A percentile compares a stretch with the other conserved stretches of the same genome.
phyloP scores from a whole-genome alignment of 2,797 vertebrate genomes.

The Cyprinella venusta region DNA sequence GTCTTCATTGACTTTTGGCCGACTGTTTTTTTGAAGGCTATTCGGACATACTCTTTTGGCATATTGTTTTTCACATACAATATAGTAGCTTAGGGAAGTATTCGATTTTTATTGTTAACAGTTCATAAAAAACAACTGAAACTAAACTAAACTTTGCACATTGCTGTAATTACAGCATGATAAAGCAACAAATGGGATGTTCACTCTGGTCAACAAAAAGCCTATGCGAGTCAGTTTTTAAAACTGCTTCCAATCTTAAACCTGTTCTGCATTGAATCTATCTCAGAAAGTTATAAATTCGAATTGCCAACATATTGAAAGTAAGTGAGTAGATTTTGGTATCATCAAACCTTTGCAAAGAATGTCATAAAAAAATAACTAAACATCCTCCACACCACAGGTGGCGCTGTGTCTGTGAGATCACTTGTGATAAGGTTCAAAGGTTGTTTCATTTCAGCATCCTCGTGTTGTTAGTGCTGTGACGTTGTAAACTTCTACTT shows the following conservation, averaged over 20 bases:
- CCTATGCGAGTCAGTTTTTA: background rate
- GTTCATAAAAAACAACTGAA: no score
- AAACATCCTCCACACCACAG: conserved; percentile 4
- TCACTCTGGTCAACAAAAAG: no score
- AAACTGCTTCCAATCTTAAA: background rate
- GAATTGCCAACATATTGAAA: background rate
- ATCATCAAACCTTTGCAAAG: background rate
- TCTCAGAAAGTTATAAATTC: background rate
- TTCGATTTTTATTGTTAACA: no score
- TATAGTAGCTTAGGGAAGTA: background rate
- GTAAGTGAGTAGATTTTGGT: background rate
- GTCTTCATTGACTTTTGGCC: no score
- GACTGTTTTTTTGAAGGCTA: no score
- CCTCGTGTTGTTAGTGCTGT: conserved; percentile 15
- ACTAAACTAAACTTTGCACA: background rate
- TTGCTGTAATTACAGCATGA: background rate
- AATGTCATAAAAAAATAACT: background rate
- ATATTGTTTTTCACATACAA: no score
- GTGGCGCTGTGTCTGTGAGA: background rate
- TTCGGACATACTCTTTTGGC: no score
- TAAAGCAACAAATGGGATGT: background rate
- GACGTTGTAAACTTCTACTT: background rate
- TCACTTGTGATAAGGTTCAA: background rate
- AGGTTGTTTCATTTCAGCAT: conserved; percentile 6
- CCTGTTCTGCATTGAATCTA: background rate